Evolutionary conservation across 2,797 vertebrate genomes (phyloP).

Genomic region (Anisognathus igniventris): DNA sequence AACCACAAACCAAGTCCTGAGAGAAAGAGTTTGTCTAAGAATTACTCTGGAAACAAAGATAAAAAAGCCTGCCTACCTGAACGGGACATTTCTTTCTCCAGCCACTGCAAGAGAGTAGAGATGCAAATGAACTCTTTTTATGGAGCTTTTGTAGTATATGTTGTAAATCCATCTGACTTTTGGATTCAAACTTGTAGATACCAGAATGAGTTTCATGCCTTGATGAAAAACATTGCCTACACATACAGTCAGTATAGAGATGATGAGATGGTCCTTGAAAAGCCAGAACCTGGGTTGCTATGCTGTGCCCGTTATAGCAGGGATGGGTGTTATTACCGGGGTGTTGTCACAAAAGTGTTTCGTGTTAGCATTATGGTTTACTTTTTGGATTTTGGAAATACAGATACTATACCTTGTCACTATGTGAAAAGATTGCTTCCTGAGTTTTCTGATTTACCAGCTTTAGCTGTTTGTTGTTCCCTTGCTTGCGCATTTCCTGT

Average conservation of each 20-base stretch:
- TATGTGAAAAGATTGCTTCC: conserved; percentile 84
- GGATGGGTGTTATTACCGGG: conserved; percentile 87
- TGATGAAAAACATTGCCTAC: conserved; percentile 78
- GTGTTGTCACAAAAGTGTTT: conserved; percentile 75
- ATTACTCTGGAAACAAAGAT: conserved; percentile 13
- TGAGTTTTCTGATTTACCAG: conserved; percentile 75
- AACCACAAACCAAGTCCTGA: not conserved
- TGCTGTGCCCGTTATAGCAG: conserved; percentile 88
- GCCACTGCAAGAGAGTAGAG: conserved; percentile 63
- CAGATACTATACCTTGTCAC: conserved; percentile 79
- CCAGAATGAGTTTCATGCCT: conserved; percentile 78
- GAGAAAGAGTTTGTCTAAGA: not conserved
- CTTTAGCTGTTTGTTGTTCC: conserved; percentile 84
- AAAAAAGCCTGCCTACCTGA: not conserved
- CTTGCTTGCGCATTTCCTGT: conserved; percentile 77
- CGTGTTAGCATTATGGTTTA: conserved; percentile 75
- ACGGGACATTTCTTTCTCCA: not conserved
- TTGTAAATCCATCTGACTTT: conserved; percentile 84
- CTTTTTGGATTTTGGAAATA: conserved; percentile 92
- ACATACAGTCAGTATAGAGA: conserved; percentile 72
- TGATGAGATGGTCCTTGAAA: conserved; percentile 78
- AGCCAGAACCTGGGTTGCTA: conserved; percentile 79
- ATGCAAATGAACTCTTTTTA: conserved; percentile 71
- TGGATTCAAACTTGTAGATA: conserved; percentile 82
- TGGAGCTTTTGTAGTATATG: conserved; percentile 78